Base-by-base conservation (phyloP, 2,888 invertebrate genomes). In the Pseudoips prasinana region DNA sequence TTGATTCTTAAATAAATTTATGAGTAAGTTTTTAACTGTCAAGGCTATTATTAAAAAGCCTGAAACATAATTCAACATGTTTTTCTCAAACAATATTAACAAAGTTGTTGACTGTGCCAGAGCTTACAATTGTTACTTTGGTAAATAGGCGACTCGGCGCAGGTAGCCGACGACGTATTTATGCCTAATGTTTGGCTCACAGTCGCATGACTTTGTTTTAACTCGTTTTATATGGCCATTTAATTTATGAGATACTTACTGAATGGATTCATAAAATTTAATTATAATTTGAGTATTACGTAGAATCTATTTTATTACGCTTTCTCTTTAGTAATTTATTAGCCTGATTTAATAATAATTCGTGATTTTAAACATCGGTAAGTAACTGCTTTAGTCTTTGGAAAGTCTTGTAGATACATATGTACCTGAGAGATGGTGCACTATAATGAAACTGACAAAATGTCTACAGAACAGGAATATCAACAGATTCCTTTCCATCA, bases 71-170 rank as follows among this genome's bases (percentile, higher is more conserved):
- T 33, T 30, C 5, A 10, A 30, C 27, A 30, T 19, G 10, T 33
- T 41, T 50, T 50, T 41, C 27, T 35, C 9, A 14, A 31, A 23
- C 18, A 40, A 29, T 36, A 23, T 37, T 29, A 34, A 33, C 24
- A 22, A 36, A 46, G 32, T 29, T 26, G 28, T 22, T 39, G 26
- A 34, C 8, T 22, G 18, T 35, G 27, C 14, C 29, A 26, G 11
- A 14, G 32, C 17, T 29, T 30, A 17, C 19, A 29, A 33, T 36
- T 31, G 22, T 26, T 22, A 10, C 6, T 32, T 27, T 6, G 8
- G 7, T 42, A 34, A 38, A 14, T 14, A 14, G 2, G 2, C 14
- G 14, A 5, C 3, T 5, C 5, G 14, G 14, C 14, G 14, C 22
- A 34, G 32, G 32, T 25, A 19, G 30, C 3, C 10, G 4, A 7